These are phyloP conservation scores for Tiaroga cobitis DNA, from an alignment of 2,797 vertebrate genomes.

Conservation along the genomic window DNA sequence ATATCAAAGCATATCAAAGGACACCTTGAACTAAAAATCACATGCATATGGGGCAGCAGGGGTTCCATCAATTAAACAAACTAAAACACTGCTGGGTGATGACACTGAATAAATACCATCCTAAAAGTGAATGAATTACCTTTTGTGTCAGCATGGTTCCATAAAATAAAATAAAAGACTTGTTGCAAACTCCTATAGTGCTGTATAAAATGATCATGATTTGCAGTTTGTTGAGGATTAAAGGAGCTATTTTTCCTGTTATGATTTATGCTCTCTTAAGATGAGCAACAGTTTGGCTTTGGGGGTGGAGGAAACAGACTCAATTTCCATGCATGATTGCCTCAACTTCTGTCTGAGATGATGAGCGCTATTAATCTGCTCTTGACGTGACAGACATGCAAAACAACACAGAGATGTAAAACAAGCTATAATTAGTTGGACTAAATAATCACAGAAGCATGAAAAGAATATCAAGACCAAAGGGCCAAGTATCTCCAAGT, in stretches of 20 bases:
- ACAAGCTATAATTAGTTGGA: slow-evolving; percentile 57
- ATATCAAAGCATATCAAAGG: slow-evolving; percentile 37
- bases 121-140: background rate
- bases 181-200: slow-evolving; percentile 5
- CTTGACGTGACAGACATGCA: slow-evolving; percentile 57
- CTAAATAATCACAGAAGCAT: slow-evolving; percentile 47
- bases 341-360: slow-evolving; percentile 49
- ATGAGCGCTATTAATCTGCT: slow-evolving; percentile 56
- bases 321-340: slow-evolving; percentile 52
- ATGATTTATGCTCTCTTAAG: slow-evolving; percentile 45
- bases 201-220: background rate
- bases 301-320: slow-evolving; percentile 17
- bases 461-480: slow-evolving; percentile 39
- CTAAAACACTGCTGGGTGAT: slow-evolving; percentile 30
- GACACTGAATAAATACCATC: slow-evolving; percentile 31
- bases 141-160: slow-evolving; percentile 17
- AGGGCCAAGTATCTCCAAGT: slow-evolving; percentile 5
- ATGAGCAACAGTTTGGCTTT: slow-evolving; percentile 48
- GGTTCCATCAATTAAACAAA: slow-evolving; percentile 38
- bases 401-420: slow-evolving; percentile 43
- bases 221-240: slow-evolving; percentile 26
- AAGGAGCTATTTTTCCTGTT: background rate
- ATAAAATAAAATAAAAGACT: background rate
- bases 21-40: slow-evolving; percentile 40
- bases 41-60: slow-evolving; percentile 29